phyloP scores from a whole-genome alignment of 2,797 vertebrate genomes.

The Enteromius fasciolatus region DNA sequence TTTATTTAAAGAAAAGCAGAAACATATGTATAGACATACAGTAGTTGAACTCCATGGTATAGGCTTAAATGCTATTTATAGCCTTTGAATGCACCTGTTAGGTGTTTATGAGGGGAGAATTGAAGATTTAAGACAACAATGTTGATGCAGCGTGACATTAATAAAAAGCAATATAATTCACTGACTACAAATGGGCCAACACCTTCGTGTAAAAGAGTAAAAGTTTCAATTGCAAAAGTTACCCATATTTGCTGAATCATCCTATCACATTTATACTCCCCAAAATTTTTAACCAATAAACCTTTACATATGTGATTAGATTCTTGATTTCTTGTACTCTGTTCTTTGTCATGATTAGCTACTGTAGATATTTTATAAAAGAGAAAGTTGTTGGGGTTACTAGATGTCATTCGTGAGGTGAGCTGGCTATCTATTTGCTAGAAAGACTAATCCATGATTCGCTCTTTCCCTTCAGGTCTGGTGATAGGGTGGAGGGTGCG shows the following conservation, averaged over 20 bases:
- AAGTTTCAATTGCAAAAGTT: neutral
- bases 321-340: neutral
- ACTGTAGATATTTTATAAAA: neutral
- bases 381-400: neutral
- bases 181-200: neutral
- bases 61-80: neutral
- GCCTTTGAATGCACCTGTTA: neutral
- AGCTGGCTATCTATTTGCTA: neutral
- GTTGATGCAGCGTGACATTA: neutral
- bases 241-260: neutral
- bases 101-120: neutral
- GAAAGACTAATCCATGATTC: slow-evolving; percentile 18
- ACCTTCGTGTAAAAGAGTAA: neutral
- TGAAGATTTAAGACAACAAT: neutral
- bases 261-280: neutral
- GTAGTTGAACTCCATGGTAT: neutral
- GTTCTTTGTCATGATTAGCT: neutral
- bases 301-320: neutral
- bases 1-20: neutral
- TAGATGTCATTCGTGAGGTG: neutral
- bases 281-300: neutral
- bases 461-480: slow-evolving; percentile 3
- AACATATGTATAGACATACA: neutral
- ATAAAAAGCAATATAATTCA: neutral
- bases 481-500: slow-evolving; percentile 9